Evolutionary conservation across 2,888 invertebrate genomes (phyloP).

Genomic region (Pyrocoelia pectoralis): DNA sequence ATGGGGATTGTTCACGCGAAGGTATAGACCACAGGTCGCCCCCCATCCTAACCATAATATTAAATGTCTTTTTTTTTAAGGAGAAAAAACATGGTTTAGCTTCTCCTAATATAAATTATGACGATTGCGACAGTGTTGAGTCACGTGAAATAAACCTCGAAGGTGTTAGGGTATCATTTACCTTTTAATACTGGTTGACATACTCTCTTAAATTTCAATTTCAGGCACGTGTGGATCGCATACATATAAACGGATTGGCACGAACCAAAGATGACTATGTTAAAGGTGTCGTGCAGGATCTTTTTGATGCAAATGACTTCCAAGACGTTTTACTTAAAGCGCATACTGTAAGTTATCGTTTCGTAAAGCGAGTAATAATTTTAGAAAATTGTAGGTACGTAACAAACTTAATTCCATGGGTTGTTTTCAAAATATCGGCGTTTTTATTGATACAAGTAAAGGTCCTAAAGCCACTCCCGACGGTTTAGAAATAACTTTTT

Average conservation of each 20-base stretch:
- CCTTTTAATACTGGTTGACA: too few relatives aligned
- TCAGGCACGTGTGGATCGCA: slow-evolving; percentile 83
- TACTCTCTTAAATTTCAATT: slow-evolving; percentile 3
- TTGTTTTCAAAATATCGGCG: slow-evolving; percentile 86
- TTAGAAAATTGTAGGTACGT: slow-evolving; percentile 69
- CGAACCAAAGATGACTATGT: slow-evolving; percentile 92
- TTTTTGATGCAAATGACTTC: slow-evolving; percentile 87
- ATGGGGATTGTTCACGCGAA: neutral
- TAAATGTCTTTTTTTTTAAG: slow-evolving; percentile 9
- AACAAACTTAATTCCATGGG: slow-evolving; percentile 82
- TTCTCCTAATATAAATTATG: slow-evolving; percentile 42
- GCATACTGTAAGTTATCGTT: slow-evolving; percentile 64
- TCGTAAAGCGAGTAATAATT: slow-evolving; percentile 43
- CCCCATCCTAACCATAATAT: neutral
- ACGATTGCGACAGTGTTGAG: slow-evolving; percentile 44
- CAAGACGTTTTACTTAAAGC: slow-evolving; percentile 80
- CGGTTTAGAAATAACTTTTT: slow-evolving; percentile 88
- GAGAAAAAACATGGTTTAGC: slow-evolving; percentile 31
- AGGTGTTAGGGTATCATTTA: slow-evolving; percentile 60
- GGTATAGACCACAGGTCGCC: too few relatives aligned
- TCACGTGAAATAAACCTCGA: slow-evolving; percentile 62
- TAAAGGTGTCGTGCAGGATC: slow-evolving; percentile 76
- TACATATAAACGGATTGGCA: slow-evolving; percentile 84
- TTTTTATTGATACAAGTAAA: slow-evolving; percentile 87
- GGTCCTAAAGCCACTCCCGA: slow-evolving; percentile 79